phyloP scores from a whole-genome alignment of 2,888 invertebrate species.

The Steinernema scapterisci region DNA sequence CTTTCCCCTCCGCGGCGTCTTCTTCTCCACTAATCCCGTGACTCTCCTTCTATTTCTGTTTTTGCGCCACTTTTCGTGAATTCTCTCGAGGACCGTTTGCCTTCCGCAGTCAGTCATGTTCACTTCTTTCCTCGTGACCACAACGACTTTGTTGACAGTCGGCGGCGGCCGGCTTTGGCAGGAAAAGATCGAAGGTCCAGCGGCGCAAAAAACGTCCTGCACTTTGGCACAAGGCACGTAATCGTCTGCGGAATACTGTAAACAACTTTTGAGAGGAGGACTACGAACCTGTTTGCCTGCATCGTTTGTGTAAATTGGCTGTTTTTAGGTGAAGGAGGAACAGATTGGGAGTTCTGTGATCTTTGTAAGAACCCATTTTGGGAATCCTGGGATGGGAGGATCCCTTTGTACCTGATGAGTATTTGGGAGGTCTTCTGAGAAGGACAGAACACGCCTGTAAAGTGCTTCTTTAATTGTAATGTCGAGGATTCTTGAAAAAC shows the following conservation, averaged over 20 bases:
- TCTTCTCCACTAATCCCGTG: background rate
- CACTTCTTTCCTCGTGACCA: slow-evolving; percentile 19
- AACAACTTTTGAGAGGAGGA: background rate
- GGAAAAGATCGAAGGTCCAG: background rate
- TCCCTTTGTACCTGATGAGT: too few relatives aligned
- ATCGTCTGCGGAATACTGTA: background rate
- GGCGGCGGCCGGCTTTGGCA: too few relatives aligned
- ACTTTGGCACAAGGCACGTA: slow-evolving; percentile 21
- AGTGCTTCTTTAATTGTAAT: too few relatives aligned
- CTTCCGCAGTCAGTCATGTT: background rate
- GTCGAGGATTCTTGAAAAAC: too few relatives aligned
- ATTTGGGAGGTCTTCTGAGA: too few relatives aligned
- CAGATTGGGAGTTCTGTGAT: too few relatives aligned
- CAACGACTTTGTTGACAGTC: slow-evolving; percentile 24
- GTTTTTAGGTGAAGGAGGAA: too few relatives aligned
- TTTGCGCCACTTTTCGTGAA: background rate
- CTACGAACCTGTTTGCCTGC: background rate
- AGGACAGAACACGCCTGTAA: too few relatives aligned
- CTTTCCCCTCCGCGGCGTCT: background rate
- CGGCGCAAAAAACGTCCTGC: slow-evolving; percentile 8
- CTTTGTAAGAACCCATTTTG: too few relatives aligned
- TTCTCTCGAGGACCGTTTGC: background rate
- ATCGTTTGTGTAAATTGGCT: too few relatives aligned
- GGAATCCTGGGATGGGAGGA: too few relatives aligned
- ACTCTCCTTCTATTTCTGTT: slow-evolving; percentile 5